Percentiles rank a stretch among this genome's conserved stretches.
Evolutionary conservation across 2,888 invertebrate genomes (phyloP).

Genomic region (Anorthoa munda): DNA sequence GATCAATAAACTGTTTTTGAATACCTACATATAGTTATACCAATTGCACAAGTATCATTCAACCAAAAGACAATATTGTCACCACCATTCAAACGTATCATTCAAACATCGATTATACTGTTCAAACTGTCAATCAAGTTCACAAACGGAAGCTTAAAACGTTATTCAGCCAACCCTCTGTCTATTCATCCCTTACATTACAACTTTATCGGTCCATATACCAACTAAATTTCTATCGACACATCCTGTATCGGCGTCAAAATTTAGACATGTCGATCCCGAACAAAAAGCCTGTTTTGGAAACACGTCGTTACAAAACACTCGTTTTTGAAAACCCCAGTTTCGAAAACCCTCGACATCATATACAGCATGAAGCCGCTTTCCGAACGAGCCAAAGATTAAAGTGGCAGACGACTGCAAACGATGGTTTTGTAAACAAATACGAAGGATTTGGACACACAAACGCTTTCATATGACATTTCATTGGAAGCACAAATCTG

Average conservation of each 20-base stretch:
- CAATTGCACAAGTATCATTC: neutral
- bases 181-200: conserved; percentile 23
- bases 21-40: neutral
- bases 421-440: conserved; percentile 52
- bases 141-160: conserved; percentile 5
- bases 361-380: conserved; percentile 35
- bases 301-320: too few relatives aligned
- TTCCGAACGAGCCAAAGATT: conserved; percentile 48
- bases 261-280: conserved; percentile 44
- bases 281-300: conserved; percentile 30
- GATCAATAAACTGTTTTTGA: neutral
- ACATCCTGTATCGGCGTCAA: conserved; percentile 53
- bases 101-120: conserved; percentile 1
- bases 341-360: conserved; percentile 27
- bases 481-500: conserved; percentile 41
- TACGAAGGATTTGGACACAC: conserved; percentile 56
- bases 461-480: conserved; percentile 50
- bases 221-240: conserved; percentile 35
- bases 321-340: conserved; percentile 14
- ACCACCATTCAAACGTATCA: conserved; percentile 16
- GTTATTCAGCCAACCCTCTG: conserved; percentile 17
- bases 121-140: conserved; percentile 28
- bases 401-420: conserved; percentile 43
- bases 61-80: conserved; percentile 1
- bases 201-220: conserved; percentile 25